Base-by-base conservation (phyloP, 1,140 invertebrate species). In the Ceratina japonica region DNA sequence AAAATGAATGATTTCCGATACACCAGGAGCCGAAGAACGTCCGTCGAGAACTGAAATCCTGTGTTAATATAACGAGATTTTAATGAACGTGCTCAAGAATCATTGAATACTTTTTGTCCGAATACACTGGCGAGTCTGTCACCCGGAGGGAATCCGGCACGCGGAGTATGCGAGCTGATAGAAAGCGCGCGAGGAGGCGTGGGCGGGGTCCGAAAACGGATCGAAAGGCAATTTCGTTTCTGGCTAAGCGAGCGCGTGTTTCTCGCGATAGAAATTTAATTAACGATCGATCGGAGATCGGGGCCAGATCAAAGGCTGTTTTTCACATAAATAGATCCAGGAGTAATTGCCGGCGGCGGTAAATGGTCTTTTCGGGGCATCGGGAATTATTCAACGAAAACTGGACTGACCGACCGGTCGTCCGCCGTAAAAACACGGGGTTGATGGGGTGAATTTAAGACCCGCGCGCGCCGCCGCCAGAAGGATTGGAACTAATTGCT, bases 151-250 rank as follows among this genome's bases (percentile, higher is more conserved):
- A 16, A 64, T 15, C n/a, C 61, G 80, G 72, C 66, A 73, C 77
- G 62, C 54, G 76, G 37, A 52, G n/a, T 73, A 58, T 73, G 76
- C 68, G 76, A 72, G 65, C 15, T 3, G 44, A 22, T 20, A 54
- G 10, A 58, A 44, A 49, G 20, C 13, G 37, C 8, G n/a, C n/a
- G n/a, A n/a, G n/a, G 24, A 31, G 44, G 3, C 22, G 13, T 52
- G 68, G 52, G 70, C 27, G 72, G 27, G 27, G 37, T n/a, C 63
- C 16, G 62, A 75, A 75, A 75, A 65, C 73, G 27, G 62, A 62
- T 76, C 74, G 74, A 51, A 75, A 58, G 37, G 64, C 74, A 68
- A 59, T 68, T 68, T 68, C 64, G 54, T 68, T 75, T 75, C 37
- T 56, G 51, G 24, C 44, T 37, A 44, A 44, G 37, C 37, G 37